phyloP scores from a whole-genome alignment of 1,140 invertebrate genomes.

The Trichonephila inaurata region DNA sequence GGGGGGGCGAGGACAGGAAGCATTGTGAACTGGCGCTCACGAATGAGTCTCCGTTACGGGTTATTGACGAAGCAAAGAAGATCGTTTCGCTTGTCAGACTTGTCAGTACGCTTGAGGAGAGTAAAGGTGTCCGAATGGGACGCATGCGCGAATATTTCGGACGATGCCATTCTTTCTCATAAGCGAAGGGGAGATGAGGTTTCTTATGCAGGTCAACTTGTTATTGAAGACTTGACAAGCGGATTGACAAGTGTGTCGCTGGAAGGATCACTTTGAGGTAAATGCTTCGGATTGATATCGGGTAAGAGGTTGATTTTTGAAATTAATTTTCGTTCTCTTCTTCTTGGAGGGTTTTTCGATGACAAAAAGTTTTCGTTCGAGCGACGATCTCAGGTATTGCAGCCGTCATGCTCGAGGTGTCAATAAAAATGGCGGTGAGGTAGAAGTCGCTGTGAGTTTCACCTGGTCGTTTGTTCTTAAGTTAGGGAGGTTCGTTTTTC shows the following conservation, averaged over 20 bases:
- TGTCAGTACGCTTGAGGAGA: conserved; percentile 65
- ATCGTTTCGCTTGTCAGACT: conserved; percentile 64
- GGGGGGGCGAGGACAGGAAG: neutral
- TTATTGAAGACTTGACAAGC: conserved; percentile 63
- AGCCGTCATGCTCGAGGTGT: conserved; percentile 18
- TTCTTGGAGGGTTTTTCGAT: neutral
- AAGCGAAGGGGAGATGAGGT: conserved; percentile 1
- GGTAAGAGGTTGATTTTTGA: neutral
- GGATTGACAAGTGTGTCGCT: conserved; percentile 50
- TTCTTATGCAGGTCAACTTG: neutral
- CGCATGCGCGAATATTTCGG: conserved; percentile 57
- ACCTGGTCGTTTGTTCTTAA: neutral
- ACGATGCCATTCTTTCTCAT: conserved; percentile 4
- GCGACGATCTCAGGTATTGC: neutral
- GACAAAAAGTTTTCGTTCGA: neutral
- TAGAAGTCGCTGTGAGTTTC: neutral
- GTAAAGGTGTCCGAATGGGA: conserved; percentile 38
- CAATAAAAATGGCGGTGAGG: conserved; percentile 12
- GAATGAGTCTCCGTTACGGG: neutral
- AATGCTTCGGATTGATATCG: neutral
- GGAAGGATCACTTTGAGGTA: neutral
- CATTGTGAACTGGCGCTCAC: neutral
- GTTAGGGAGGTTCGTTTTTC: neutral
- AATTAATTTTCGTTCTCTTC: neutral
- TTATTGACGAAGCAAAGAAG: neutral